These are phyloP conservation scores for Daubentonia madagascariensis DNA, from an alignment of 2,113 vertebrate genomes.

Conservation along the genomic window DNA sequence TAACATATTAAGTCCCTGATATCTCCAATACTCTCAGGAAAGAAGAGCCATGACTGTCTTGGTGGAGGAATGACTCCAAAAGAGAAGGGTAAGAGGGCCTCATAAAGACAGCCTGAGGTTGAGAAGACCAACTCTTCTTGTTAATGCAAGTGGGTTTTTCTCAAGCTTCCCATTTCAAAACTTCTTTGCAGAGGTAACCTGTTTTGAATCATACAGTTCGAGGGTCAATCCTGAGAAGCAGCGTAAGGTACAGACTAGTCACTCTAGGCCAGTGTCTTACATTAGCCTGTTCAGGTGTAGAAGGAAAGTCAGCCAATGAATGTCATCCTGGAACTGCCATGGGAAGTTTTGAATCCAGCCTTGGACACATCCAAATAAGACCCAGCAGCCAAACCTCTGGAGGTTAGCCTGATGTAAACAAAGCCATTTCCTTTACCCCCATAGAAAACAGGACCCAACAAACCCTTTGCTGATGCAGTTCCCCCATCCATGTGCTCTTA, in stretches of 20 bases:
- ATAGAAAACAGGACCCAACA: conserved; percentile 13
- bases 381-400: background rate
- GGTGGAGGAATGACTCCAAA: background rate
- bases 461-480: background rate
- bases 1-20: background rate
- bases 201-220: background rate
- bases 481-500: background rate
- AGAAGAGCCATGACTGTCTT: background rate
- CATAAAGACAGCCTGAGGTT: background rate
- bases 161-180: background rate
- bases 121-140: background rate
- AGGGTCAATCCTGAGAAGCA: background rate
- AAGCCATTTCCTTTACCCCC: conserved; percentile 12
- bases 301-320: background rate
- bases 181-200: background rate
- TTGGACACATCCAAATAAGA: background rate
- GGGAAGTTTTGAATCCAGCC: background rate
- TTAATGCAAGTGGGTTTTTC: background rate
- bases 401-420: conserved; percentile 18
- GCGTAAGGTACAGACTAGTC: background rate
- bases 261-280: background rate
- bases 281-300: background rate
- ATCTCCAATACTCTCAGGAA: background rate
- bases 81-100: background rate
- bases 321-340: background rate